Conservation (phyloP, 1,140 invertebrate species). For the Agrypnia vestita region DNA sequence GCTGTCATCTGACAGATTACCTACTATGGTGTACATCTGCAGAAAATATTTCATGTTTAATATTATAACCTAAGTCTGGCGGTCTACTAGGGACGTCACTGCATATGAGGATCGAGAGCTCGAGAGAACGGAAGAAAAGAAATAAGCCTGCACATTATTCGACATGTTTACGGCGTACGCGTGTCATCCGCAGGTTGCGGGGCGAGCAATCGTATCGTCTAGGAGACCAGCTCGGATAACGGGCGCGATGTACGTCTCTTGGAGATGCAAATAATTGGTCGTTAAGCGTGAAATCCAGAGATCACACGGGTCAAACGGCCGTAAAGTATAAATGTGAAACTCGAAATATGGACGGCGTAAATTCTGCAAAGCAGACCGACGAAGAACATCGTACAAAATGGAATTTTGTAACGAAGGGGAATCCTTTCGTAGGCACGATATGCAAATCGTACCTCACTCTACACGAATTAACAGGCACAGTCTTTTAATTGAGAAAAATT, state of each 20-base stretch:
- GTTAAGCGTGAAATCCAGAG: conserved; percentile 42
- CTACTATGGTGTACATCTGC: too few relatives aligned
- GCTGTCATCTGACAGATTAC: too few relatives aligned
- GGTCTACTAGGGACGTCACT: too few relatives aligned
- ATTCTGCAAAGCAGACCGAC: neutral
- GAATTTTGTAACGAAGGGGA: too few relatives aligned
- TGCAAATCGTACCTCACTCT: too few relatives aligned
- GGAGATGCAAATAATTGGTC: conserved; percentile 43
- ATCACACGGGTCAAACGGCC: conserved; percentile 40
- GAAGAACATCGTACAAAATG: neutral
- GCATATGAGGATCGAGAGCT: conserved; percentile 11
- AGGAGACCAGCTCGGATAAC: neutral
- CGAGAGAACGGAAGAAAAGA: conserved; percentile 12
- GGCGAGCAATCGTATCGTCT: conserved; percentile 3
- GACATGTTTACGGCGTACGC: conserved; percentile 30
- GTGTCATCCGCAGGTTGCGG: conserved; percentile 23
- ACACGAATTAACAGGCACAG: too few relatives aligned
- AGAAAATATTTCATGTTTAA: too few relatives aligned
- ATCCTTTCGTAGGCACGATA: too few relatives aligned
- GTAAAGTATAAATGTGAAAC: conserved; percentile 30
- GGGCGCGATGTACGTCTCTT: neutral
- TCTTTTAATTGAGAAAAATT: too few relatives aligned
- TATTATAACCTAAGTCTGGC: too few relatives aligned
- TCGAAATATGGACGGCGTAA: conserved; percentile 15
- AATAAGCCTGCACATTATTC: neutral